These are phyloP conservation scores for Virgularia gustaviana DNA, from an alignment of 92 coral and sea anemone genomes.

Conservation along the genomic window DNA sequence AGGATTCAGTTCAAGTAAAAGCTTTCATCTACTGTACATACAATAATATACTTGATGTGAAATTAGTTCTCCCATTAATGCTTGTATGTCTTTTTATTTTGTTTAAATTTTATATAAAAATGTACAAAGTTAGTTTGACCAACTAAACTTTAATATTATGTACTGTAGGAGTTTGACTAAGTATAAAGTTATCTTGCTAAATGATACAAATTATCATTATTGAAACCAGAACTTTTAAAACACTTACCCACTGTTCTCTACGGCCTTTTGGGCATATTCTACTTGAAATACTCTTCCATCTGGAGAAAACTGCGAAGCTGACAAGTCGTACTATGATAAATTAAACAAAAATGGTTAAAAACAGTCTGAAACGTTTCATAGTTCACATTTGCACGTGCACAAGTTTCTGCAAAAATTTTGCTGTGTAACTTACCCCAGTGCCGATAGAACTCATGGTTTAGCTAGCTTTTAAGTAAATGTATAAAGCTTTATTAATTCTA, in stretches of 20 bases:
- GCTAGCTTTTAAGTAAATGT: too few relatives aligned
- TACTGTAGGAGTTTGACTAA: too few relatives aligned
- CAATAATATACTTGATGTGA: too few relatives aligned
- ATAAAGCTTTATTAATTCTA: not conserved
- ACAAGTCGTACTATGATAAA: slow-evolving; percentile 75
- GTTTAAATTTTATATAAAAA: too few relatives aligned
- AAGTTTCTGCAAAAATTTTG: not conserved
- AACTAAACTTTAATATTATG: not conserved
- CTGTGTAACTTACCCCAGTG: slow-evolving; percentile 97
- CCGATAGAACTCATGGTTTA: slow-evolving; percentile 94
- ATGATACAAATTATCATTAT: too few relatives aligned
- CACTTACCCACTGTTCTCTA: slow-evolving; percentile 97
- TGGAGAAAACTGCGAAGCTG: slow-evolving; percentile 98
- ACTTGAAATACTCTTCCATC: slow-evolving; percentile 98
- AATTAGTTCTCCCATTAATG: too few relatives aligned
- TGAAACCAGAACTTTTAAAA: too few relatives aligned
- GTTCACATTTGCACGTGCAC: not conserved
- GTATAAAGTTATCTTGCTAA: too few relatives aligned
- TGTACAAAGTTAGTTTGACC: not conserved
- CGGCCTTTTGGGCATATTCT: slow-evolving; percentile 95
- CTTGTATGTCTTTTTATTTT: too few relatives aligned
- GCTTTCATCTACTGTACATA: too few relatives aligned
- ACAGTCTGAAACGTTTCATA: not conserved
- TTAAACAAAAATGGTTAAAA: not conserved
- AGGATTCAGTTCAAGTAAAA: too few relatives aligned